Evolutionary conservation across 2,888 invertebrate species (phyloP), one percentile per base, ranked within the genome.

Genomic region (Plusia festucae): DNA sequence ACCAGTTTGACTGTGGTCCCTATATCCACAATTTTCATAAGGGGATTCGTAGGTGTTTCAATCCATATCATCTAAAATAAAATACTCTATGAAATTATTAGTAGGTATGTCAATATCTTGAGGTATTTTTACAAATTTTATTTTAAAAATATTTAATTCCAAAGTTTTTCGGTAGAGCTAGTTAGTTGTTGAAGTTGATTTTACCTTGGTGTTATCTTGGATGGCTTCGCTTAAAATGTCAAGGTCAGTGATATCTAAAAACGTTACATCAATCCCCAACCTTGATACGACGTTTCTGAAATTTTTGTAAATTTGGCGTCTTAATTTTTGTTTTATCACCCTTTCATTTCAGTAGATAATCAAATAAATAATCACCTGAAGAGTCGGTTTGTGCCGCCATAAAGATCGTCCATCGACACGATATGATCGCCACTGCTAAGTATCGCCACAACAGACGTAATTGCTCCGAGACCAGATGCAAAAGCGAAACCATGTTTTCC

Each of bases 31-130:
- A 99, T 96, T 95, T 98, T 98, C 78, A 99, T 90, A 9, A 97
- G 93, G 0, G 99, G 99, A 94, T 99, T 99, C n/a, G 99, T 99
- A 0, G 99, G 99, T 0, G 98, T 97, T 92, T 99, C 99, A 70
- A 99, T 91, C 99, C 99, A 99, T 49, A 99, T 95, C 91, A 98
- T 93, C 97, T 97, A 83, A 51, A 95, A 94, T 70, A 72, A 73
- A 73, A 75, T n/a, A 5, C 15, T 34, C 15, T 34, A 30, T 34
- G 15, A 34, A 34, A 4, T 15, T 30, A 30, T 30, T 27, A 27
- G 27, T 27, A 27, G 8, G 9, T 1, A 34, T 34, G 34, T 15
- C 5, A 5, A 34, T 4, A 34, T 15, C 34, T 34, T 34, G 9
- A 30, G 9, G 24, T 24, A 24, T 24, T n/a, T n/a, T n/a, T n/a